These are phyloP conservation scores for fruit fly (Drosophila melanogaster) DNA, from an alignment of 1,140 invertebrate genomes.

Conservation along the genomic window DNA sequence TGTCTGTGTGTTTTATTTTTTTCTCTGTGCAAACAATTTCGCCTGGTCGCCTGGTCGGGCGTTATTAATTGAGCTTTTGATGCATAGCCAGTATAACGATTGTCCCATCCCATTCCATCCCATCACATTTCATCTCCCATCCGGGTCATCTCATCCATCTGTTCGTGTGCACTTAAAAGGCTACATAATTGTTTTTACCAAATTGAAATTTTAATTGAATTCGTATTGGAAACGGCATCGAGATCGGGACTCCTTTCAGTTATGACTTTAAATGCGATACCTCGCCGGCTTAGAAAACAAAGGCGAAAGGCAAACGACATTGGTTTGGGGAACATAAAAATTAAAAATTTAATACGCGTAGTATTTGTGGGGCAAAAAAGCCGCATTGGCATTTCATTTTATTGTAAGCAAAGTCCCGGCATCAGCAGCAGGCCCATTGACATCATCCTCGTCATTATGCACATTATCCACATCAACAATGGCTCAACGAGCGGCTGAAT, in stretches of 20 bases:
- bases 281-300: conserved; percentile 20
- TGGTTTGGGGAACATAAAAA: conserved; percentile 49
- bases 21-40: conserved; percentile 52
- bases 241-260: conserved; percentile 1
- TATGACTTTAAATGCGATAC: conserved; percentile 5
- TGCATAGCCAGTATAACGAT: conserved; percentile 60
- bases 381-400: conserved; percentile 65
- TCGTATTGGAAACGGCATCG: conserved; percentile 20
- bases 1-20: conserved; percentile 1
- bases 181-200: conserved; percentile 60
- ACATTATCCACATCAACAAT: conserved; percentile 65
- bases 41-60: conserved; percentile 69
- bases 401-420: conserved; percentile 49
- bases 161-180: conserved; percentile 56
- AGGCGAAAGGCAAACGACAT: conserved; percentile 3
- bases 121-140: conserved; percentile 20
- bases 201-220: conserved; percentile 78
- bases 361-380: conserved; percentile 34
- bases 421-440: conserved; percentile 46
- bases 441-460: conserved; percentile 50
- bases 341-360: conserved; percentile 69
- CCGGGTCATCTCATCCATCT: conserved; percentile 24
- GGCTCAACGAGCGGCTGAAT: conserved; percentile 67
- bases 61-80: conserved; percentile 78
- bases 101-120: conserved; percentile 42